Evolutionary conservation across 2,888 invertebrate genomes (phyloP), one percentile per base, ranked within the genome.

Genomic region (Dorcus parallelipipedus): DNA sequence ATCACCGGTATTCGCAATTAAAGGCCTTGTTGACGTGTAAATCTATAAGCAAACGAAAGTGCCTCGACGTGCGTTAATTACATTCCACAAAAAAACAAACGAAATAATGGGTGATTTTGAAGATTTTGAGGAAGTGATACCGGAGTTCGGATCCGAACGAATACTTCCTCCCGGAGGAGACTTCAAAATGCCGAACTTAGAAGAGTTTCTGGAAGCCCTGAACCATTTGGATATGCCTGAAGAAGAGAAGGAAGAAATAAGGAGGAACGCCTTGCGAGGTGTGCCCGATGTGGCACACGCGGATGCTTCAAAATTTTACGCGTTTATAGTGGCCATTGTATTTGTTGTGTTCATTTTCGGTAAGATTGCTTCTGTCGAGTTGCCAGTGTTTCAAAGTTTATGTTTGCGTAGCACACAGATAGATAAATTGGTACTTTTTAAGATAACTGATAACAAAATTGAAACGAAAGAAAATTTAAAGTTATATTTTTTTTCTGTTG

Each of bases 201-300:
- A 69, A 52, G 62, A 69, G 49, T 41, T 71, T 54, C 41, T 69
- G 50, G 64, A 64, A 39, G 60, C 66, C 14, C 48, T 73, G 47
- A 60, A 68, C n/a, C 62, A 64, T 40, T 52, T 78, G 9, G 73
- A 77, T 2, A 70, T 89, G 2, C 77, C 82, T 51, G 88, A 88
- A 4, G 85, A 85, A 20, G 83, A 86, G 52, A 86, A 83, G 62
- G 83, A 45, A 4, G 54, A 64, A 43, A 54, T 63, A 43, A 55
- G 56, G 54, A 45, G 60, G 26, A 53, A 56, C 42, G 49, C 60
- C n/a, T 39, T 67, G 9, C 50, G 17, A 23, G 45, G 50, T 10
- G 38, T 33, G 45, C 50, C 49, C 33, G 78, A 0, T 69, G 75
- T 0, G 33, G 73, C 1, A 54, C 80, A 43, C 79, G 74, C 1